phyloP scores from a whole-genome alignment of 2,797 vertebrate species.

The Craterocephalus amniculus region DNA sequence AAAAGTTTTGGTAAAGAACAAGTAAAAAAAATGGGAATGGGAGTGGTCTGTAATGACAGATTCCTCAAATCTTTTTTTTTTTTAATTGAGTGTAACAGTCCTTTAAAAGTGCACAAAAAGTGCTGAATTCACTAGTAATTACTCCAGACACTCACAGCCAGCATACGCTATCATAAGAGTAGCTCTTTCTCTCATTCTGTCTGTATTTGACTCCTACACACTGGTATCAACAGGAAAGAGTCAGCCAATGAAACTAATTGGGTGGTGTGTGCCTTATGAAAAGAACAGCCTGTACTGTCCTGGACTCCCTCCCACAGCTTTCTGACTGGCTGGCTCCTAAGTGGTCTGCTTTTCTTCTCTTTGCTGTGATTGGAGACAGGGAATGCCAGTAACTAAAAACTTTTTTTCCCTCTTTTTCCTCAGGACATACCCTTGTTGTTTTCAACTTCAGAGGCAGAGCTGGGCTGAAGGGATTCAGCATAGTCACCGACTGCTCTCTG shows the following conservation, averaged over 20 bases:
- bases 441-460: slow-evolving; percentile 69
- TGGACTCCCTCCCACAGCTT: slow-evolving; percentile 64
- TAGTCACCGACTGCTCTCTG: slow-evolving; percentile 49
- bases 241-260: slow-evolving; percentile 82
- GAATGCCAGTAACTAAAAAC: slow-evolving; percentile 67
- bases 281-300: slow-evolving; percentile 84
- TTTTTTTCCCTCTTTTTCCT: slow-evolving; percentile 44
- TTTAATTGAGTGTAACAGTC: neutral
- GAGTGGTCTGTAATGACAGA: neutral
- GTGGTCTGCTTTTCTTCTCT: slow-evolving; percentile 83
- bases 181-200: slow-evolving; percentile 40
- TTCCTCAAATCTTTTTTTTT: neutral
- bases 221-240: slow-evolving; percentile 81
- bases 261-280: slow-evolving; percentile 79
- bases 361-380: slow-evolving; percentile 74
- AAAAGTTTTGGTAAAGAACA: neutral
- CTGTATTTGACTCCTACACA: slow-evolving; percentile 69
- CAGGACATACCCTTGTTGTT: slow-evolving; percentile 82
- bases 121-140: slow-evolving; percentile 43
- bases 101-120: slow-evolving; percentile 27
- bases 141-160: slow-evolving; percentile 32
- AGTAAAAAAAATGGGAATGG: neutral
- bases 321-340: slow-evolving; percentile 77
- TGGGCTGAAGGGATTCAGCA: slow-evolving; percentile 41
- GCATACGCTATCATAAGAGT: slow-evolving; percentile 45